These are phyloP conservation scores for Rambutsinella grinnellia DNA, from an alignment of 2,888 invertebrate genomes.

Conservation along the genomic window DNA sequence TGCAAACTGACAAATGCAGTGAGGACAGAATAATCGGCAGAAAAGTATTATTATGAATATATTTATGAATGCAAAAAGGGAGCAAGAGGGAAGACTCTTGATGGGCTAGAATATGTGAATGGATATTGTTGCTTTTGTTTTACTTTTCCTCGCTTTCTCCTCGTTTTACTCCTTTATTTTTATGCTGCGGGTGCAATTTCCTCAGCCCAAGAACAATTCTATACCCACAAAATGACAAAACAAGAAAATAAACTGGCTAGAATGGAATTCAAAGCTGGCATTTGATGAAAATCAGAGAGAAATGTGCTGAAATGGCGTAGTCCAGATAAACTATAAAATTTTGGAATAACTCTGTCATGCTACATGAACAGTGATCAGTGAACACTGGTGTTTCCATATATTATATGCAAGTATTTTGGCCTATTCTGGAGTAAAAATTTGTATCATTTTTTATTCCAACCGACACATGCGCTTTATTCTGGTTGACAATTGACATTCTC, in stretches of 20 bases:
- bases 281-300: constrained; percentile 34
- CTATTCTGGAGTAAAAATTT: too few relatives aligned
- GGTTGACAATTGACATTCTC: neutral
- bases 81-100: constrained; percentile 6
- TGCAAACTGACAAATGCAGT: neutral
- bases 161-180: constrained; percentile 16
- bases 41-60: neutral
- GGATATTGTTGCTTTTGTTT: constrained; percentile 1
- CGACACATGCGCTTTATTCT: neutral
- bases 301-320: constrained; percentile 29
- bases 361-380: neutral
- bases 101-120: constrained; percentile 10
- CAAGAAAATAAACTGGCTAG: neutral
- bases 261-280: neutral
- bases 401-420: too few relatives aligned
- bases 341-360: too few relatives aligned
- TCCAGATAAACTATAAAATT: neutral
- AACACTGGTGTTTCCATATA: too few relatives aligned
- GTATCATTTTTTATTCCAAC: too few relatives aligned
- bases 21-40: neutral
- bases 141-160: neutral
- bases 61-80: neutral
- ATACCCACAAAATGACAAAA: neutral
- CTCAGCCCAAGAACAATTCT: neutral
- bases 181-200: constrained; percentile 33